Conservation (phyloP, 2,113 vertebrate species). For the Sciurus niger region DNA sequence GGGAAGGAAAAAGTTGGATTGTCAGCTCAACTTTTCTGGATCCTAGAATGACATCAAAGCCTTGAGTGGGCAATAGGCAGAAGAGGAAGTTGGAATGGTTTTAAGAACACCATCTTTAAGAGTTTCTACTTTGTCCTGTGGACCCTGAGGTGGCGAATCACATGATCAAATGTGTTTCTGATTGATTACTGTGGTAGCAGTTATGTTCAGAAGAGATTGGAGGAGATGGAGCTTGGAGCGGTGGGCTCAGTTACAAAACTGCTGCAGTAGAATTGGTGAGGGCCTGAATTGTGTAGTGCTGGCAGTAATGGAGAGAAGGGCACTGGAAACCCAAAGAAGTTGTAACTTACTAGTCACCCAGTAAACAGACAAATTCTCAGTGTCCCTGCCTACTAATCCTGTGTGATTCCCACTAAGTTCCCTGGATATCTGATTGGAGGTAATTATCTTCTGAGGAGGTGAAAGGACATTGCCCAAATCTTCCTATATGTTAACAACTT, state of each 20-base stretch:
- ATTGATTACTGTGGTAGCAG: not conserved
- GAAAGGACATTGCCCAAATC: not conserved
- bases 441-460: not conserved
- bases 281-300: not conserved
- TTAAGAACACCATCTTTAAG: not conserved
- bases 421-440: not conserved
- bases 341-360: not conserved
- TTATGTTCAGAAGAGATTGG: not conserved
- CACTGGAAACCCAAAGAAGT: not conserved
- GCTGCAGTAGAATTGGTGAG: not conserved
- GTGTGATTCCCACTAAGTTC: not conserved
- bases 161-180: not conserved
- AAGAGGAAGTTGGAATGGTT: not conserved
- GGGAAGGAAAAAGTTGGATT: not conserved
- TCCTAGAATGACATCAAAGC: not conserved
- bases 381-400: not conserved
- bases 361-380: not conserved
- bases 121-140: not conserved
- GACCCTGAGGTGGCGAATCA: not conserved
- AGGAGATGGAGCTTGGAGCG: not conserved
- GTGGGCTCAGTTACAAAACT: not conserved
- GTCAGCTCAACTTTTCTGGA: not conserved
- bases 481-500: not conserved
- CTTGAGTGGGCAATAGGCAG: not conserved
- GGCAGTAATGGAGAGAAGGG: not conserved